phyloP scores from a whole-genome alignment of 1,140 invertebrate species.

The Magallana angulata region DNA sequence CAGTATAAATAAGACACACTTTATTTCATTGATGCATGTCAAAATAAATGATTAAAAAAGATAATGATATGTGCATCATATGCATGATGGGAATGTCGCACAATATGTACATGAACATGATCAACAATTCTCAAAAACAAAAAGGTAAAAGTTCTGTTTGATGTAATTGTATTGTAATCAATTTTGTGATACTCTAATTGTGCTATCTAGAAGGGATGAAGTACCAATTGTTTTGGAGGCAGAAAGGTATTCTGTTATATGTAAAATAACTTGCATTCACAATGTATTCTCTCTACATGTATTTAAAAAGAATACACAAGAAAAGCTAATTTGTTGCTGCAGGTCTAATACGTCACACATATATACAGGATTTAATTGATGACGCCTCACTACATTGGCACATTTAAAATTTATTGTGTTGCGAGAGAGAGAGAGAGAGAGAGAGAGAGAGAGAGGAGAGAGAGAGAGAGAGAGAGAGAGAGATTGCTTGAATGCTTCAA shows the following conservation, averaged over 20 bases:
- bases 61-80: too few relatives aligned
- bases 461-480: not conserved
- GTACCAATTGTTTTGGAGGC: not conserved
- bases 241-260: not conserved
- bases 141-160: too few relatives aligned
- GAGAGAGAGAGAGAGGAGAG: slow-evolving; percentile 5
- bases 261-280: not conserved
- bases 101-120: too few relatives aligned
- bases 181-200: not conserved
- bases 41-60: too few relatives aligned
- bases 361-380: not conserved
- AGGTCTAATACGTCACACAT: not conserved
- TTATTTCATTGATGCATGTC: too few relatives aligned
- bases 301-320: not conserved
- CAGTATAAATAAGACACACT: slow-evolving; percentile 13
- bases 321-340: not conserved
- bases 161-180: too few relatives aligned
- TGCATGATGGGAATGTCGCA: too few relatives aligned
- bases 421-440: not conserved
- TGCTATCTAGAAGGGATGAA: slow-evolving; percentile 19
- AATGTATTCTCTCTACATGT: not conserved
- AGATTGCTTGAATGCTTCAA: not conserved
- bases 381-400: too few relatives aligned
- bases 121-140: too few relatives aligned
- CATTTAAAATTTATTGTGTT: too few relatives aligned